Base-by-base conservation (phyloP, 1,140 invertebrate species). In the Chlorops oryzae region DNA sequence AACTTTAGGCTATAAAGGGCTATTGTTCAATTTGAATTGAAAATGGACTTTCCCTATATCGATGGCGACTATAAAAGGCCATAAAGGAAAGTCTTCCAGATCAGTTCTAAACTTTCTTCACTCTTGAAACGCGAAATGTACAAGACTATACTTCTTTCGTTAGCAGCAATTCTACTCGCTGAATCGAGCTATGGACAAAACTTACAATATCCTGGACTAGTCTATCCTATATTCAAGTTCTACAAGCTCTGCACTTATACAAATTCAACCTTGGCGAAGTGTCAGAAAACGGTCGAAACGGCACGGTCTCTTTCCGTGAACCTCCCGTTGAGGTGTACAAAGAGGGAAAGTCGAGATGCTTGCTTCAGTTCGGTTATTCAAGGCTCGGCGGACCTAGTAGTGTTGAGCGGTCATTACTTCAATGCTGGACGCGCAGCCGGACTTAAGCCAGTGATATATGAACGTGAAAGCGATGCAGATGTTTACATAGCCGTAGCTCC, bases 401-500 rank as follows among this genome's bases (percentile, higher is more conserved):
- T 57, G 5, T 24, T 51, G 13, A 35, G 40, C 3, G 37, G 35
- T 0, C 42, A 52, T 27, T 42, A 41, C 15, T 58, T 55, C 28
- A 17, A 15, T 24, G 28, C 22, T 5, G 50, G 53, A 21, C 54
- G 53, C 22, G 32, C 35, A 7, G 37, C 25, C 6, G 38, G n/a
- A 28, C n/a, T 58, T 5, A 13, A 12, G 3, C 47, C 53, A 3
- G 10, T 52, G 1, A 2, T 58, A 7, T 55, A 24, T 48, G 50
- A 49, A 1, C 46, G 39, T 13, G 56, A 52, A 10, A 22, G 10
- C 18, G 23, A 27, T 5, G 28, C 15, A 4, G 25, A 17, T 18
- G 46, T 34, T 13, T 52, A 47, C 18, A 41, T 58, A 22, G 56
- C 56, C 9, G 53, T 50, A 34, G 49, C 50, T 12, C 24, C 56